Base-by-base conservation (phyloP, 2,888 invertebrate species). In the Phytoseiulus persimilis region DNA sequence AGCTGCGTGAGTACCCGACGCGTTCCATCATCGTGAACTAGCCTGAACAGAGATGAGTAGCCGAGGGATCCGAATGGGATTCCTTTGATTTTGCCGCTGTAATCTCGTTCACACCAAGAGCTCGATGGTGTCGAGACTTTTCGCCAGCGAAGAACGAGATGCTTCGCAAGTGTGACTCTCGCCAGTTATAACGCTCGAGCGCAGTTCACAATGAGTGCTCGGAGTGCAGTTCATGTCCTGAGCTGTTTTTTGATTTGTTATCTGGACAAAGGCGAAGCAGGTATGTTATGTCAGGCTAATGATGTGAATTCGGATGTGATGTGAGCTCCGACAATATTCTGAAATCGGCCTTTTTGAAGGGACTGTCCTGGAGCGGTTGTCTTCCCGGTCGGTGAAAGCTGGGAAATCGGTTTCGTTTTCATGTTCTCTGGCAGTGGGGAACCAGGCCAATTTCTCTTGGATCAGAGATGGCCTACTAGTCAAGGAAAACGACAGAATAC, bases 401-500 rank as follows among this genome's bases (percentile, higher is more conserved):
- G 33, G 87, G 3, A 45, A n/a, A 39, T 39, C 87, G 6, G 87
- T 87, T 18, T 32, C 45, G 23, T 87, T 87, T 18, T n/a, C 87
- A 1, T 87, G 87, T 45, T 87, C 87, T 0, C 9, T 87, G 18
- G n/a, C 32, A 0, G 28, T 28, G 39, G 87, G 33, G 33, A 31
- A 14, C 23, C n/a, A 6, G 6, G 87, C 45, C 32, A 33, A 87
- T 32, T 87, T 87, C 33, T 6, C 33, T 0, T 87, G 32, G 87
- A 39, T 18, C 28, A 87, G 11, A n/a, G 87, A 87, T 32, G 33
- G 87, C 87, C 31, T 87, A 11, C 32, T 87, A 18, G 28, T 87
- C n/a, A 87, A 87, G n/a, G 45, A 87, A 11, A 45, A 32, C 39
- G 87, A 87, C 45, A 87, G 45, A 6, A 28, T 87, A n/a, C 87